A percentile compares a stretch with the other conserved stretches of the same genome.
Evolutionary conservation across 2,797 vertebrate species (phyloP).

Genomic region (Pelobates cultripes): DNA sequence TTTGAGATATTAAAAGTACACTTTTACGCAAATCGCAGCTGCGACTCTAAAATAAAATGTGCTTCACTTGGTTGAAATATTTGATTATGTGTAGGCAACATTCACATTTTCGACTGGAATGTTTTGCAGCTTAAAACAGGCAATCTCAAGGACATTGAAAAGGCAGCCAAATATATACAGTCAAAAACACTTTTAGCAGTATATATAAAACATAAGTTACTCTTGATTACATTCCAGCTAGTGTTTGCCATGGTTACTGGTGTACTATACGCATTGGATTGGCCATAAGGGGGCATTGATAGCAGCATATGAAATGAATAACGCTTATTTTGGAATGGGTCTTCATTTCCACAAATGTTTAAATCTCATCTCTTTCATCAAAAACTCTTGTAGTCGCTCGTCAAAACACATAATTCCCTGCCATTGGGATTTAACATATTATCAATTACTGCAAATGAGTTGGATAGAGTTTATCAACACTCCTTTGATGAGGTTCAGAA

Average conservation of each 20-base stretch:
- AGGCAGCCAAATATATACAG: slow-evolving; percentile 29
- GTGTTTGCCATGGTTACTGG: slow-evolving; percentile 8
- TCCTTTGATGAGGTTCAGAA: no score
- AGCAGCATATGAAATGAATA: slow-evolving; percentile 10
- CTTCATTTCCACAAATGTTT: background rate
- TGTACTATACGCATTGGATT: background rate
- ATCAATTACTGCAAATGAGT: background rate
- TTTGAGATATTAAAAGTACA: slow-evolving; percentile 42
- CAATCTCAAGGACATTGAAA: slow-evolving; percentile 13
- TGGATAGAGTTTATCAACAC: background rate
- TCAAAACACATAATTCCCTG: background rate
- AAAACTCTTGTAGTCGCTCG: background rate
- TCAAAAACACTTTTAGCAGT: background rate
- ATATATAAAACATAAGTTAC: slow-evolving; percentile 20
- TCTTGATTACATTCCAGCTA: slow-evolving; percentile 15
- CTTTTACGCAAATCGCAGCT: slow-evolving; percentile 43
- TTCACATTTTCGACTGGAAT: background rate
- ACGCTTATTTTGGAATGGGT: background rate
- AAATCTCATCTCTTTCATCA: background rate
- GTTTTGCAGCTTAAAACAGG: slow-evolving; percentile 13
- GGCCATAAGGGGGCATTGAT: slow-evolving; percentile 4
- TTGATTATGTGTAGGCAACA: slow-evolving; percentile 44
- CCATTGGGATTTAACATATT: background rate
- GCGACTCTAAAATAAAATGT: slow-evolving; percentile 25
- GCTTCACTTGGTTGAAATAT: slow-evolving; percentile 11